phyloP scores from a whole-genome alignment of 1,140 invertebrate genomes.

The Lordiphosa mommai region DNA sequence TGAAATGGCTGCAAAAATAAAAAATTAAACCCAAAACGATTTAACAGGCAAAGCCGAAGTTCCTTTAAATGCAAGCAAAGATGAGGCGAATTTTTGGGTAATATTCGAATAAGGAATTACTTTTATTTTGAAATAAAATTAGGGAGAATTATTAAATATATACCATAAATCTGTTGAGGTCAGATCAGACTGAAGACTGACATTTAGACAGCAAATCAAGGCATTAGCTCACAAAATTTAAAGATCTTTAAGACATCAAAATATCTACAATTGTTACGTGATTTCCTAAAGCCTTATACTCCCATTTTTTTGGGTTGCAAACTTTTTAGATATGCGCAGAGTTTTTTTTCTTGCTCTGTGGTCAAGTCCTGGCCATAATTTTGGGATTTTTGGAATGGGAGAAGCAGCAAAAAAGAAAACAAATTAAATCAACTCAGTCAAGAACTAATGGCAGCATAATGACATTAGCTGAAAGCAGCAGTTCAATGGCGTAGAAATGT shows the following conservation, averaged over 20 bases:
- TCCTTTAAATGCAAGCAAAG: neutral
- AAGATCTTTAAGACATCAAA: too few species aligned
- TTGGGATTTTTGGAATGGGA: neutral
- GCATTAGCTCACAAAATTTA: too few species aligned
- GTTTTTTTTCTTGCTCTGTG: neutral
- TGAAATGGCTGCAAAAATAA: neutral
- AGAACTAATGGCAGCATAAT: constrained; percentile 63
- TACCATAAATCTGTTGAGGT: too few species aligned
- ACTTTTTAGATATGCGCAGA: neutral
- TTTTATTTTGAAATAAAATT: too few species aligned
- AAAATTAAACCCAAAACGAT: neutral
- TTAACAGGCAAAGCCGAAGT: neutral
- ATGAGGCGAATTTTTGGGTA: too few species aligned
- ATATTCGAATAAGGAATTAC: too few species aligned
- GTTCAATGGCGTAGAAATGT: constrained; percentile 50
- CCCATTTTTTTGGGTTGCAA: neutral
- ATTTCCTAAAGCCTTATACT: neutral
- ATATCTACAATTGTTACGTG: too few species aligned
- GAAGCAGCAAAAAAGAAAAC: neutral
- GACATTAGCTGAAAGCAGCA: constrained; percentile 38
- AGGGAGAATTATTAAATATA: too few species aligned
- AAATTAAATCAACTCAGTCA: constrained; percentile 58
- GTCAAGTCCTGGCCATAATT: constrained; percentile 3
- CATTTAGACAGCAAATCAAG: too few species aligned
- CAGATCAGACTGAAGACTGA: too few species aligned